Percentiles rank a stretch among this genome's conserved stretches.
phyloP scores from a whole-genome alignment of 2,113 vertebrate species.

The Eublepharis macularius region DNA sequence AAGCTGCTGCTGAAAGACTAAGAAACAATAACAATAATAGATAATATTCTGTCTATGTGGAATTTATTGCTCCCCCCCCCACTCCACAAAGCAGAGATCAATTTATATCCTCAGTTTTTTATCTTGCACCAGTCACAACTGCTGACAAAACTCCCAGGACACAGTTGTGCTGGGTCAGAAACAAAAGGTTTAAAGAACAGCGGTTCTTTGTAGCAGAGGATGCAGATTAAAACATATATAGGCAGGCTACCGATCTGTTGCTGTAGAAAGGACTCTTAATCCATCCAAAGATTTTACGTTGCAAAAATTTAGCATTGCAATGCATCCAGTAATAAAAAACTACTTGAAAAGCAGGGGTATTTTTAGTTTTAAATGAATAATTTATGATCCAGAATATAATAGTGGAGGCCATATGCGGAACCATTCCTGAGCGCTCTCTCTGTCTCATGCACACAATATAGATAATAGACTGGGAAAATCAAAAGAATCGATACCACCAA shows the following conservation, averaged over 20 bases:
- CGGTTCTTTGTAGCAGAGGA: not conserved
- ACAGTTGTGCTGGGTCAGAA: not conserved
- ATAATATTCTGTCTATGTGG: not conserved
- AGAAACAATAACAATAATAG: not conserved
- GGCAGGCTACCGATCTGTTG: not conserved
- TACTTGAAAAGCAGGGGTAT: not conserved
- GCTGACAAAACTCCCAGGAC: not conserved
- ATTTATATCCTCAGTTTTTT: not conserved
- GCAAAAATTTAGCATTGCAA: not conserved
- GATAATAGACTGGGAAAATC: not conserved
- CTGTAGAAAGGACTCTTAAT: not conserved
- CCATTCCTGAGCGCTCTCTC: not conserved
- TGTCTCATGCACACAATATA: not conserved
- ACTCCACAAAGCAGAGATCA: not conserved
- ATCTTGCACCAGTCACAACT: not conserved
- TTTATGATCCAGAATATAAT: not conserved
- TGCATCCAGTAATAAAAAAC: not conserved
- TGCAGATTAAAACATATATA: not conserved
- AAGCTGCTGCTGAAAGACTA: not conserved
- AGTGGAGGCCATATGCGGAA: not conserved
- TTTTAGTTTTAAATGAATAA: not conserved
- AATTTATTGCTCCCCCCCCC: fast-evolving
- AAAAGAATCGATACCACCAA: not conserved
- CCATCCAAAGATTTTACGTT: not conserved
- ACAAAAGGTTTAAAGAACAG: not conserved